Conservation (phyloP, 2,888 invertebrate species). For the Dolichopus griseipennis region DNA sequence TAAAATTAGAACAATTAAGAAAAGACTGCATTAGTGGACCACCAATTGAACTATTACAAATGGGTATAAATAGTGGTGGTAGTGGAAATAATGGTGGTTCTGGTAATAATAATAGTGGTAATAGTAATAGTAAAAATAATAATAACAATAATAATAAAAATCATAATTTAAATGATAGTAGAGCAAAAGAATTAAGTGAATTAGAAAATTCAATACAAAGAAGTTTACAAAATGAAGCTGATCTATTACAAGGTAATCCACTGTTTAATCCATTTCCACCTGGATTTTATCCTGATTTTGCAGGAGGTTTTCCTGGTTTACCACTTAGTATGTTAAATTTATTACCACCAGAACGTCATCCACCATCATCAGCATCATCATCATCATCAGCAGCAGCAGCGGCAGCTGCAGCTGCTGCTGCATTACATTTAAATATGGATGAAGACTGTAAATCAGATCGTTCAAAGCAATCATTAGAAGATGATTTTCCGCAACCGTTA, state of each 20-base stretch:
- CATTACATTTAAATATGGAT: slow-evolving; percentile 52
- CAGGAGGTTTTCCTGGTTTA: slow-evolving; percentile 65
- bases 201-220: slow-evolving; percentile 38
- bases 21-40: slow-evolving; percentile 82
- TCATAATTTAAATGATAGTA: slow-evolving; percentile 37
- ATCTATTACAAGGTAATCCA: slow-evolving; percentile 53
- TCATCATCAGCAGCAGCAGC: slow-evolving; percentile 45
- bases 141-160: slow-evolving; percentile 47
- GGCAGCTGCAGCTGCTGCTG: slow-evolving; percentile 45
- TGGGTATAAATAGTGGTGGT: slow-evolving; percentile 43
- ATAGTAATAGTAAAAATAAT: slow-evolving; percentile 26
- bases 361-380: slow-evolving; percentile 42
- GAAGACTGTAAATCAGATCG: slow-evolving; percentile 58
- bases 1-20: slow-evolving; percentile 76
- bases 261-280: slow-evolving; percentile 70
- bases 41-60: slow-evolving; percentile 57
- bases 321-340: slow-evolving; percentile 78
- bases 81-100: slow-evolving; percentile 16
- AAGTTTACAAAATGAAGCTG: slow-evolving; percentile 46
- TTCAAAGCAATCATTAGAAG: slow-evolving; percentile 54
- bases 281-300: slow-evolving; percentile 76
- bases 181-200: slow-evolving; percentile 33
- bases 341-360: slow-evolving; percentile 65
- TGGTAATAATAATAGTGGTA: slow-evolving; percentile 21
- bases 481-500: slow-evolving; percentile 48